Base-by-base conservation (phyloP, 2,888 invertebrate genomes). In the Chironomus riparius region DNA sequence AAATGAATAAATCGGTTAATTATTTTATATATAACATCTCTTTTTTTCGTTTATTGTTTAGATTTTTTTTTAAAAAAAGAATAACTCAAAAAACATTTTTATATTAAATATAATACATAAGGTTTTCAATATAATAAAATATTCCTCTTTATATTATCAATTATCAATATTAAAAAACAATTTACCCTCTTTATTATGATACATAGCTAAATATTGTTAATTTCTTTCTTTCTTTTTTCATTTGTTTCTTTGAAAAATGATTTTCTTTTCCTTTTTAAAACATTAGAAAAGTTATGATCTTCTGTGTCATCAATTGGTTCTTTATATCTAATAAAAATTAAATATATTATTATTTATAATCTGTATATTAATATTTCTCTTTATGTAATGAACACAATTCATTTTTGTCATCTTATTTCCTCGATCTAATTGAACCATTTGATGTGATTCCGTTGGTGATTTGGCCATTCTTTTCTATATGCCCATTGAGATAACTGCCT, bases 391-490 rank as follows among this genome's bases (percentile, higher is more conserved):
- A 47, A 28, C 28, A 68, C 47, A 47, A 7, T 15, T 68, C 68
- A 68, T 6, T 47, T n/a, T 47, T 61, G 65, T 76, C 61, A 76
- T 68, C 38, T 38, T 38, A 38, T 38, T 76, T 76, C 21, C 76
- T 24, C 13, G 76, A 76, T 56, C 76, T n/a, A 6, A 76, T 12
- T 12, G 68, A 38, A n/a, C 76, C 76, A 69, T 76, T 76, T 7
- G 56, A 38, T 24, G 50, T 56, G 18, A 76, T 68, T 12, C 76
- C 76, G 21, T 76, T 76, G 10, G 76, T 50, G 47, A 76, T 76
- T 18, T 22, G n/a, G 5, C 73, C 68, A 21, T 69, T 69, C 21
- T 48, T 76, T 12, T 69, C 76, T 76, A 76, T n/a, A 47, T 61
- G 65, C 5, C 74, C 74, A 48, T 74, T 74, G 61, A 74, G 62